These are phyloP conservation scores for Eurois occulta DNA, from an alignment of 2,888 invertebrate genomes.

Conservation along the genomic window DNA sequence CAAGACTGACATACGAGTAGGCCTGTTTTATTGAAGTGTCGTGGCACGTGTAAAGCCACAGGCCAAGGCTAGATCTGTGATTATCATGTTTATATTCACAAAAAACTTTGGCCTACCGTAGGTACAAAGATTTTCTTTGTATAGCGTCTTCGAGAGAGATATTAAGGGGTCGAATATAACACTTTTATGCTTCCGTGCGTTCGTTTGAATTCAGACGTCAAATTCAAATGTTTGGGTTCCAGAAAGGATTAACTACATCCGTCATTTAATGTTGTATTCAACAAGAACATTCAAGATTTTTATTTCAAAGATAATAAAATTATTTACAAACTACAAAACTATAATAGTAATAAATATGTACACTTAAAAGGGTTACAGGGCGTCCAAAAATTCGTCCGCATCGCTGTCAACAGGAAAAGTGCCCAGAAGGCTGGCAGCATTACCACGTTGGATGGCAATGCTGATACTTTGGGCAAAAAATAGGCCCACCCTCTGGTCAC, in stretches of 20 bases:
- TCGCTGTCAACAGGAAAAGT: too few species aligned
- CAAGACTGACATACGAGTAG: background rate
- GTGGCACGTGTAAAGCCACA: background rate
- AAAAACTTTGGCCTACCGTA: background rate
- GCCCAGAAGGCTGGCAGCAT: too few species aligned
- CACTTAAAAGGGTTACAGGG: too few species aligned
- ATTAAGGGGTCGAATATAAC: background rate
- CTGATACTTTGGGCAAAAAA: too few species aligned
- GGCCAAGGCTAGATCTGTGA: background rate
- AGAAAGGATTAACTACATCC: background rate
- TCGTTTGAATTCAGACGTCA: background rate
- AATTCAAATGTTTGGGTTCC: background rate
- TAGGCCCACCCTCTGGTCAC: too few species aligned
- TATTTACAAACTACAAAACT: too few species aligned
- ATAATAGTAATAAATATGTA: too few species aligned
- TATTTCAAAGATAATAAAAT: too few species aligned
- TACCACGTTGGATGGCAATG: too few species aligned
- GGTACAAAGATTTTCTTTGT: background rate
- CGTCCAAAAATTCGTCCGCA: too few species aligned
- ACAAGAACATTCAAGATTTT: too few species aligned
- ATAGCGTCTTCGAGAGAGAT: background rate
- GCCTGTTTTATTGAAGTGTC: constrained; percentile 15
- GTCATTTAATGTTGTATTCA: background rate
- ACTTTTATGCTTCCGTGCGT: background rate
- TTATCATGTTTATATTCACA: background rate